Evolutionary conservation across 1,140 invertebrate species (phyloP), one percentile per base, ranked within the genome.

Genomic region (Babylonia areolata): DNA sequence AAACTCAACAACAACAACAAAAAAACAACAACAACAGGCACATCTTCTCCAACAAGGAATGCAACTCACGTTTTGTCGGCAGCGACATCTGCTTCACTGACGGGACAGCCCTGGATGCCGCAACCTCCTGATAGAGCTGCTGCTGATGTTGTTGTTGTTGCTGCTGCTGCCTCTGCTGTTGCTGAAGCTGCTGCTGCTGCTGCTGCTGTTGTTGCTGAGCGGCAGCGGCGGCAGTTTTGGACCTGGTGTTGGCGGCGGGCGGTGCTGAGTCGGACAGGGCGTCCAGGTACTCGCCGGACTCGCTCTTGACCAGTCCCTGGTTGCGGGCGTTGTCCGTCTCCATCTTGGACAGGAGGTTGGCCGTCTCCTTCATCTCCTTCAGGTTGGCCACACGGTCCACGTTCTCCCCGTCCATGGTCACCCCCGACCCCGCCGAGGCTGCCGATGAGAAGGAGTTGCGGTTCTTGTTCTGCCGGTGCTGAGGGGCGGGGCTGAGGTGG

Each of bases 231-330:
- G 78, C 81, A 35, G 81, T 54, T 35, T 77, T 79, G 15, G 40
- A 85, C 64, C 83, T 81, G 20, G 58, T 79, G 80, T 73, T 87
- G 39, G 69, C 69, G 9, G 86, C 79, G 6, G 82, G 81, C 5
- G 83, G 80, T 17, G 88, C 86, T 23, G 89, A 86, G 84, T 93
- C 92, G 23, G 90, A 91, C 46, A 92, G 88, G 6, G 93, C 92
- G 88, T 94, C 93, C n/a, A 90, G 88, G 85, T 91, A 94, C 75
- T 94, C 93, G 17, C 89, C 87, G 28, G 88, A 69, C 75, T 89
- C 89, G 86, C 87, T 87, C 73, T 87, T 88, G 42, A 33, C 80
- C 42, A 87, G 81, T 31, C 80, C 85, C 23, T 77, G 80, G 42
- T 82, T 69, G 81, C 85, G 64, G n/a, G 82, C 82, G 39, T 84